Evolutionary conservation across 2,888 invertebrate genomes (phyloP), one percentile per base, ranked within the genome.

Genomic region (Lacanobia oleracea): DNA sequence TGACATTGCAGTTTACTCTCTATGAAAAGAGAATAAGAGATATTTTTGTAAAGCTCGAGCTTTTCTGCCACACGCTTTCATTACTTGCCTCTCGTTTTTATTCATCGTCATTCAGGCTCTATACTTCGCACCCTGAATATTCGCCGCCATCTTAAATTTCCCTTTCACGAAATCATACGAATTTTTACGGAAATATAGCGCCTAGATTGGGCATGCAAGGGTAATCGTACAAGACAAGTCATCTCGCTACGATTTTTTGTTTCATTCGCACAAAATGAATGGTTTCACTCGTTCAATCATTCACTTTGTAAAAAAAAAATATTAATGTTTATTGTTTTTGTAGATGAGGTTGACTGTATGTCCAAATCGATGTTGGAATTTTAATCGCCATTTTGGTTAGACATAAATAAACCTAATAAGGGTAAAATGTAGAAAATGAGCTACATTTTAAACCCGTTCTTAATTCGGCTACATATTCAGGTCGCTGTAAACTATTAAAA

Each of bases 211-310:
- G 79, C 81, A 82, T 75, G 70, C 75, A 77, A 85, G 86, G 86
- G 87, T 86, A 83, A 81, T 82, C 72, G 77, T 79, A 50, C 82
- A 82, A 80, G 81, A 81, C 65, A 80, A 81, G 77, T 85, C 85
- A 81, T 84, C 70, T 78, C 63, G 77, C 78, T 79, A 75, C 53
- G 51, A 60, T 68, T 59, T 75, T 80, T 75, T 74, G 72, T 83
- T 81, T 77, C 71, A 82, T 80, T 79, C 69, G 79, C 79, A 84
- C 75, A 81, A 77, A 67, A 37, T 40, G 50, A 71, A 74, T 21
- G 54, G 18, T n/a, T 73, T 84, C 79, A 82, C 86, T 87, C 85
- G 70, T 82, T 79, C 72, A 51, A 16, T 82, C 63, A 45, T 54
- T 63, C 57, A 45, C 12, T 63, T 45, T 3, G 18, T 21, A 16